Base-by-base conservation (phyloP, 2,113 vertebrate genomes). In the Brienomyrus longianalis region DNA sequence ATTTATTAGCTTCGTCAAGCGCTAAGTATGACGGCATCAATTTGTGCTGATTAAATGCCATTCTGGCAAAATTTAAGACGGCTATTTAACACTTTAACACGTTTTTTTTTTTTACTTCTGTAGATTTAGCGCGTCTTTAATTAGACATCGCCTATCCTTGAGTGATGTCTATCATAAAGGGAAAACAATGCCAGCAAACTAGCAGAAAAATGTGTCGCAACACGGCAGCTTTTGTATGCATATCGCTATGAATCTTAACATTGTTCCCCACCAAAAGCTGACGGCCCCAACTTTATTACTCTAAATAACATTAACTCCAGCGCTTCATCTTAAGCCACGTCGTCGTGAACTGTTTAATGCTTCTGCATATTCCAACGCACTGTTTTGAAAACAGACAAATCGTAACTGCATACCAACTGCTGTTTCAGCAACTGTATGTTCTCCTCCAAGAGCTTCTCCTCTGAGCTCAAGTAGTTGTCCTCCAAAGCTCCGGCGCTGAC, bases 361-460 rank as follows among this genome's bases (percentile, higher is more conserved):
- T 52, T 56, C 15, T 35, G 15, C 15, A 54, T 31, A 89, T 8
- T 9, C 74, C 31, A 13, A 23, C 10, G 47, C 9, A 62, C 77
- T 17, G 11, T 31, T 51, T 54, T 43, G 39, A 23, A 21, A 52
- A 77, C 54, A 13, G 10, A 43, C 2, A 39, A 27, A 83, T 39
- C 21, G 45, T 35, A 23, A 83, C 27, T 47, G 93, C 96, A 90
- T 95, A 99, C 98, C 97, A 99, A 95, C 91, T 98, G 97, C 94
- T 96, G 97, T 90, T 97, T 91, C 86, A 98, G 94, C 89, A 98
- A 96, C 83, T 97, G 93, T 93, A 98, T 97, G 93, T 98, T 98
- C 93, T 98, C 97, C 95, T 98, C 97, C 93, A 97, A 91, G 93
- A 97, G 95, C 94, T 97, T 97, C 94, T 98, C 97, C 87, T 62